Evolutionary conservation across 2,888 invertebrate species (phyloP).

Genomic region (Sarcophaga variegata): DNA sequence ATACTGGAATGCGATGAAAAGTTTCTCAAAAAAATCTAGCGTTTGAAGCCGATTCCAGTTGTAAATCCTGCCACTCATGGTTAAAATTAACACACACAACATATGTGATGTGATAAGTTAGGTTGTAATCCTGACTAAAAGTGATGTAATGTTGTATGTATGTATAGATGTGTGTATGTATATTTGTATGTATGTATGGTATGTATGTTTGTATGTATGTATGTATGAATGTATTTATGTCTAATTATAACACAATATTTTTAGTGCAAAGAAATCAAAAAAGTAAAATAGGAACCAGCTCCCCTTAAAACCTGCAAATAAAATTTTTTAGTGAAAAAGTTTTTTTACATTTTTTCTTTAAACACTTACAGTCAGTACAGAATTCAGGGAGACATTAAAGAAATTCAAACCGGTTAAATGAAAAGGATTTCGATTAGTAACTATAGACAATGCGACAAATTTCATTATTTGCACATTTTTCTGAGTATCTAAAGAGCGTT

Average conservation of each 20-base stretch:
- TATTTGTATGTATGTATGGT: no score
- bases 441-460: constrained; percentile 73
- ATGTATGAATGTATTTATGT: no score
- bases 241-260: not conserved
- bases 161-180: no score
- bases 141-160: no score
- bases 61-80: no score
- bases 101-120: no score
- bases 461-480: constrained; percentile 75
- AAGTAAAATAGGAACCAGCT: constrained; percentile 78
- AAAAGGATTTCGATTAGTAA: constrained; percentile 73
- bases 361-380: constrained; percentile 73
- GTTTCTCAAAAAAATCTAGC: no score
- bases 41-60: no score
- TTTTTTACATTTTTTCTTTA: not conserved
- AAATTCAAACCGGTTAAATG: constrained; percentile 75
- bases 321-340: not conserved
- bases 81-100: no score
- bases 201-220: no score
- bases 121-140: no score
- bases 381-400: constrained; percentile 74
- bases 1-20: no score
- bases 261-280: constrained; percentile 75
- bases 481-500: constrained; percentile 71
- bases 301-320: constrained; percentile 74